phyloP scores from a whole-genome alignment of 2,113 vertebrate species.

The Peucedramus taeniatus region DNA sequence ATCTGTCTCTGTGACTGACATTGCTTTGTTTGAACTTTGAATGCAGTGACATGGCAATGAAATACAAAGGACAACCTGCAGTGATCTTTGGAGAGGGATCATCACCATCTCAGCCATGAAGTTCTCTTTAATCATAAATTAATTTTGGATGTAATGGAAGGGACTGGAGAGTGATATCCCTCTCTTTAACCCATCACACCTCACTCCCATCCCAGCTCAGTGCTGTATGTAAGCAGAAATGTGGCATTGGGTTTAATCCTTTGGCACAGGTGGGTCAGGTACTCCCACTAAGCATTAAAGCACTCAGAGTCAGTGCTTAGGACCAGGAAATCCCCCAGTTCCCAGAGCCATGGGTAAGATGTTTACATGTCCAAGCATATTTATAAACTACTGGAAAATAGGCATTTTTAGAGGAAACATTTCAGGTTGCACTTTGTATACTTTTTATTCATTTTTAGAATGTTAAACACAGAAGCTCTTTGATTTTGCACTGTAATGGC shows the following conservation, averaged over 20 bases:
- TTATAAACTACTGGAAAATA: not conserved
- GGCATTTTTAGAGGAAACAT: not conserved
- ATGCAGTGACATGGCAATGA: not conserved
- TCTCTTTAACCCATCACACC: not conserved
- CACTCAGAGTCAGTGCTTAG: not conserved
- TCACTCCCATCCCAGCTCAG: not conserved
- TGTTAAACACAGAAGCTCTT: not conserved
- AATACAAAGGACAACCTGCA: not conserved
- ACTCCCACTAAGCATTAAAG: conserved; percentile 12
- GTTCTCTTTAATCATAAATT: not conserved
- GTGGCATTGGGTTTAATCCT: conserved; percentile 25
- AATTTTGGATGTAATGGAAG: not conserved
- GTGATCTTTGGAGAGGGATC: not conserved
- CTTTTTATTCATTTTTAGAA: not conserved
- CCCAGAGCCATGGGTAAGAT: not conserved
- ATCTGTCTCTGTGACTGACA: not conserved
- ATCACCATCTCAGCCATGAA: not conserved
- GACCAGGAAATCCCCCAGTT: conserved; percentile 24
- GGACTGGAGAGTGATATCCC: not conserved
- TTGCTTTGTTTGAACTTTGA: not conserved
- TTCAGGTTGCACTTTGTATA: not conserved
- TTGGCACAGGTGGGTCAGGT: conserved; percentile 23
- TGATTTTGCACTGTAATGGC: not conserved
- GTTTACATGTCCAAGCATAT: not conserved
- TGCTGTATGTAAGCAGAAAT: conserved; percentile 14